Evolutionary conservation across 2,113 vertebrate species (phyloP), one percentile per base, ranked within the genome.

Genomic region (Oncorhynchus clarkii): DNA sequence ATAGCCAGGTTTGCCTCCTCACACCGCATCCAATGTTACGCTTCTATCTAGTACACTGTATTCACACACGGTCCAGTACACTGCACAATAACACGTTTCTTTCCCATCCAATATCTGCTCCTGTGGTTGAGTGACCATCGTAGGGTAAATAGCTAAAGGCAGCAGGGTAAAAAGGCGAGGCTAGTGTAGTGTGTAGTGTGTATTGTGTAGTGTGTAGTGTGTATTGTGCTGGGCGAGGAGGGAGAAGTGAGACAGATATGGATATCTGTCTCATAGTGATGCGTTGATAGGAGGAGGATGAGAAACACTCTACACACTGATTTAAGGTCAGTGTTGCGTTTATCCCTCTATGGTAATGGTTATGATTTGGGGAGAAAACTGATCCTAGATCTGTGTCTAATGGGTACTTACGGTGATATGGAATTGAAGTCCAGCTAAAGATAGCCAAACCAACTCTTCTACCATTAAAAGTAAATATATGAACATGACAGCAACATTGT

Each of bases 91-190:
- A 59, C 65, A 70, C 12, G 14, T 67, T 57, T 72, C 75, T 62
- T 8, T 9, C 1, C 13, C 7, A 31, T 66, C 59, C 72, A 70
- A 66, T 78, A 73, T 76, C 67, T 78, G 72, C 39, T 76, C 71
- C 84, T 80, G 13, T 64, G 71, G 67, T 67, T 75, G 77, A 80
- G 73, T 73, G 84, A 66, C 62, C 74, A 12, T 83, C 74, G 80
- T 73, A 79, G 78, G 64, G 69, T 75, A 71, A 83, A 81, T 78
- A 78, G 72, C 78, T 83, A 1, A 31, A 80, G 80, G 67, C 74
- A 62, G 75, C 49, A 54, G 69, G 62, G 27, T 67, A 62, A 71
- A 67, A 81, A 68, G 77, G 34, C 57, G 51, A 0, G 75, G 68
- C 64, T 75, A 80, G 75, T 72, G 76, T 16, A 66, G 75, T 2